These are phyloP conservation scores for Oenanthe oenanthe DNA, from an alignment of 2,113 vertebrate species.

Conservation along the genomic window DNA sequence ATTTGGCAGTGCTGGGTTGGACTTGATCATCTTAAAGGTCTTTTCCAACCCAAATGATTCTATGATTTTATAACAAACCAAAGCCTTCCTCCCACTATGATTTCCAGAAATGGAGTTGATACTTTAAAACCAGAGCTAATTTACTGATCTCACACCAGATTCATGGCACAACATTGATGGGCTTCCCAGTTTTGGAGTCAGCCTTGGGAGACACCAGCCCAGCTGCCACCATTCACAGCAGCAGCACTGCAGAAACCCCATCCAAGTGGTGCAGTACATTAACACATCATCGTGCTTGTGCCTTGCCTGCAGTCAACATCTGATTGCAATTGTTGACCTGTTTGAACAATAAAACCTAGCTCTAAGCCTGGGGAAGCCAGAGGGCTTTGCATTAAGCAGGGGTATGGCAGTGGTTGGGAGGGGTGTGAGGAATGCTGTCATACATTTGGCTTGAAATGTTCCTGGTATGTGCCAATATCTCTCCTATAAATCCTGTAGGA, in stretches of 20 bases:
- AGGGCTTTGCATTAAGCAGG: constrained; percentile 38
- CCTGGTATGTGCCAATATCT: constrained; percentile 42
- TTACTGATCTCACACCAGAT: not conserved
- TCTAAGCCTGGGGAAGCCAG: constrained; percentile 58
- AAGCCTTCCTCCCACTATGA: not conserved
- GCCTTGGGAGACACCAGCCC: not conserved
- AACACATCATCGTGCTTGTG: constrained; percentile 53
- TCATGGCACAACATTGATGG: not conserved
- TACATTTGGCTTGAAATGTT: constrained; percentile 17
- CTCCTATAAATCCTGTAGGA: constrained; percentile 18
- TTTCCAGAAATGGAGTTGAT: not conserved
- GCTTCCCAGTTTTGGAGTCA: not conserved
- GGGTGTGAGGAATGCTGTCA: constrained; percentile 31
- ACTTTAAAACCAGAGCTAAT: not conserved
- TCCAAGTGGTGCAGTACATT: constrained; percentile 38
- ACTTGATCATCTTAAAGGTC: not conserved
- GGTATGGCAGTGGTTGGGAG: constrained; percentile 16
- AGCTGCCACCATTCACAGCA: not conserved
- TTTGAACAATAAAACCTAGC: constrained; percentile 43
- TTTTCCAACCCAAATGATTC: not conserved
- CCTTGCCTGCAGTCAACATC: constrained; percentile 47
- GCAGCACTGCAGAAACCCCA: not conserved
- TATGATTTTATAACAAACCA: not conserved
- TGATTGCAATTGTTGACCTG: constrained; percentile 61
- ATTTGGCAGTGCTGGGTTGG: not conserved